Evolutionary conservation across 1,140 invertebrate species (phyloP).

Genomic region (Meteorus sp.): DNA sequence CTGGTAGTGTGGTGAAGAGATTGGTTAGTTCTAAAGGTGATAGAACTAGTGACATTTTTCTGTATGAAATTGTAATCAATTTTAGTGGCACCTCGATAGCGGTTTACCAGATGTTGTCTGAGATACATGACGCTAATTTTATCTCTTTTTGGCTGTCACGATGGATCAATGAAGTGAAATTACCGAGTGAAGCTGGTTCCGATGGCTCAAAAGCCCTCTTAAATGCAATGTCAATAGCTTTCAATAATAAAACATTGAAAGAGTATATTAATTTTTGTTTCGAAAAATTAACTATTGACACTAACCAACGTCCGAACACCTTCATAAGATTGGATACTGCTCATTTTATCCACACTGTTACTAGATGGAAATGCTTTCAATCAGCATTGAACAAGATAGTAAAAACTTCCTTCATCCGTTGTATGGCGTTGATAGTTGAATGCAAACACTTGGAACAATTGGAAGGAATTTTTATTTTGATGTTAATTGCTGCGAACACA

Average conservation of each 20-base stretch:
- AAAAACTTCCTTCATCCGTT: not conserved
- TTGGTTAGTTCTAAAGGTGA: not conserved
- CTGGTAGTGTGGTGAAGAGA: conserved; percentile 1
- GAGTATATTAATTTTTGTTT: conserved; percentile 5
- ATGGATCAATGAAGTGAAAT: not conserved
- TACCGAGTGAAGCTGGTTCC: not conserved
- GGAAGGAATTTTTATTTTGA: conserved; percentile 5
- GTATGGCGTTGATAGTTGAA: not conserved
- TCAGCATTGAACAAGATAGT: not conserved
- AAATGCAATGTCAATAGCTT: not conserved
- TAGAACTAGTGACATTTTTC: conserved; percentile 17
- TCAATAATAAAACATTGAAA: not conserved
- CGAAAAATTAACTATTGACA: not conserved
- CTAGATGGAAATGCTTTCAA: not conserved
- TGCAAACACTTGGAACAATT: conserved; percentile 1
- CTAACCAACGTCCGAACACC: not conserved
- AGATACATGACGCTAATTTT: not conserved
- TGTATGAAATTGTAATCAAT: conserved; percentile 18
- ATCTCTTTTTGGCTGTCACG: not conserved
- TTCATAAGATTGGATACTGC: not conserved
- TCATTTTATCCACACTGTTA: not conserved
- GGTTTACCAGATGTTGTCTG: not conserved
- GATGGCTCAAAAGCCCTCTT: not conserved
- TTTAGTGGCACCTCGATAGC: not conserved
- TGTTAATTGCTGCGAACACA: not conserved